Percentiles rank a stretch among this genome's conserved stretches.
phyloP scores from a whole-genome alignment of 2,797 vertebrate species.

The Podarcis siculus region DNA sequence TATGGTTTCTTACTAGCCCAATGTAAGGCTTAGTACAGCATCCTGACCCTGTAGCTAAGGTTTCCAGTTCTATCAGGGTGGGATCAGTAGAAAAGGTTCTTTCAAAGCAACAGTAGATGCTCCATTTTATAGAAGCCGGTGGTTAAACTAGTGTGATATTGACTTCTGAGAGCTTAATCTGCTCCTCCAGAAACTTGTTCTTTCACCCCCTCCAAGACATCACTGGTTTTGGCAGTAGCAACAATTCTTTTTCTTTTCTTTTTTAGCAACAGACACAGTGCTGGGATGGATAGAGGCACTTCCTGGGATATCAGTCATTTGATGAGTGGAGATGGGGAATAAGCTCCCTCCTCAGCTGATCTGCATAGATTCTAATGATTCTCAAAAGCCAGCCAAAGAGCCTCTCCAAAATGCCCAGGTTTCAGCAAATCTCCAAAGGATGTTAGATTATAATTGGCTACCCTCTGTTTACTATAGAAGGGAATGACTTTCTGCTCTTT shows the following conservation, averaged over 20 bases:
- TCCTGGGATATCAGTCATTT: no score
- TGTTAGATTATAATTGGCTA: not conserved
- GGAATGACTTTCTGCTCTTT: not conserved
- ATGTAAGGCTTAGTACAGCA: not conserved
- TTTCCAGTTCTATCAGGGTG: not conserved
- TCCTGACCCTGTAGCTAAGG: not conserved
- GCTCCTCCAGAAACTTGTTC: no score
- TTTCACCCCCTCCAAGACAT: no score
- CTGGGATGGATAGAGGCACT: no score
- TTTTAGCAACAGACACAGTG: no score
- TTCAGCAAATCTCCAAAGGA: not conserved
- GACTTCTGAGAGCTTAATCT: not conserved
- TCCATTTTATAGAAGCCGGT: not conserved
- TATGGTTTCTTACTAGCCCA: not conserved
- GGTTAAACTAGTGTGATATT: not conserved
- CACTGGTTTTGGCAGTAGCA: no score
- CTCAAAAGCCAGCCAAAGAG: not conserved
- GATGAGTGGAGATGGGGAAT: no score
- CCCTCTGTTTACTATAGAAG: not conserved
- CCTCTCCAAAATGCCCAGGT: not conserved
- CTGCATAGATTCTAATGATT: not conserved
- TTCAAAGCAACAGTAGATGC: not conserved
- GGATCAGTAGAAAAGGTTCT: not conserved
- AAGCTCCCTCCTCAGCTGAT: no score
- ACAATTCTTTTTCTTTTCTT: no score